A percentile compares a stretch with the other conserved stretches of the same genome.
These are phyloP conservation scores for Tetrax tetrax DNA, from an alignment of 2,113 vertebrate genomes.

Conservation along the genomic window DNA sequence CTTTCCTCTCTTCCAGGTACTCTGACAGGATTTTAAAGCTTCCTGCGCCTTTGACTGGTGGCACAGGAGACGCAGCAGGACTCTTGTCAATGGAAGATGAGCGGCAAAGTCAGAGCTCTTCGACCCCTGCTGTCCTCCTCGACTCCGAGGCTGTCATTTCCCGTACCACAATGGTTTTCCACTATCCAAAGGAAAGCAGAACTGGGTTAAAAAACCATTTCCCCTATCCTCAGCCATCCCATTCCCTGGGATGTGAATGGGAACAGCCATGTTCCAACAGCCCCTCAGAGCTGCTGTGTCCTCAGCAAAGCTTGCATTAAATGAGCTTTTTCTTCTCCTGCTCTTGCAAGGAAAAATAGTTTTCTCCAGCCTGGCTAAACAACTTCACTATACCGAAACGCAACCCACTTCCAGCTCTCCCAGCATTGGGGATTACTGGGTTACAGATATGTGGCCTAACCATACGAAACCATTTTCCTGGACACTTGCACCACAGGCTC, in stretches of 20 bases:
- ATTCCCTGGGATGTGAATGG: not conserved
- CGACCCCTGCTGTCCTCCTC: not conserved
- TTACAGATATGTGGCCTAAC: not conserved
- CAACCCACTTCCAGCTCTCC: not conserved
- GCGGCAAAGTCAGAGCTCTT: not conserved
- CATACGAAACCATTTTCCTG: constrained; percentile 11
- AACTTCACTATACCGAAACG: not conserved
- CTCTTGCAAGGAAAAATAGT: not conserved
- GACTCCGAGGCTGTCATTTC: rapidly evolving
- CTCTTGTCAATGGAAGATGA: not conserved
- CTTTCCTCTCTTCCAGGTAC: not conserved
- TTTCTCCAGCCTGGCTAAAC: not conserved
- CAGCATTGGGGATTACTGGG: not conserved
- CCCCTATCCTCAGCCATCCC: not conserved
- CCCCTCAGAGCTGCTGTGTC: not conserved
- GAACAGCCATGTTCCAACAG: not conserved
- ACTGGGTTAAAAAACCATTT: not conserved
- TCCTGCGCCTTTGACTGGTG: not conserved
- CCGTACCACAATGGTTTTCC: not conserved
- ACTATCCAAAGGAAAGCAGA: not conserved
- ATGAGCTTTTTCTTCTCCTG: not conserved
- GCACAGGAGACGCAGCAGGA: not conserved
- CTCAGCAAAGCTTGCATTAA: not conserved
- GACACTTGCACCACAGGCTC: not conserved
- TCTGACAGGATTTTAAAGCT: not conserved